Conservation (phyloP, 2,888 invertebrate genomes). For the Drosophila formosana region DNA sequence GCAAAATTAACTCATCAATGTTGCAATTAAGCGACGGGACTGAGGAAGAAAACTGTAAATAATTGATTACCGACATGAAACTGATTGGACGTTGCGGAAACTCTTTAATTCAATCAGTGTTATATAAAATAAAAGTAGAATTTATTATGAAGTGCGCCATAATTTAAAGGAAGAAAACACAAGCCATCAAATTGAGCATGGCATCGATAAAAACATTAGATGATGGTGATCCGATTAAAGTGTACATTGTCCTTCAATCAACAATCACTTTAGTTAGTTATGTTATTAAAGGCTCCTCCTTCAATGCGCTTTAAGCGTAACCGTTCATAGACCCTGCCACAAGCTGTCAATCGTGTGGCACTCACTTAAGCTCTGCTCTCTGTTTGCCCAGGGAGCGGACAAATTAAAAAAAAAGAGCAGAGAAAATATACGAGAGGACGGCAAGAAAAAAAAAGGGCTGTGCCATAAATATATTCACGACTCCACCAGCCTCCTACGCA, state of each 20-base stretch:
- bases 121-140: background rate
- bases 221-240: background rate
- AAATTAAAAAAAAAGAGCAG: slow-evolving; percentile 6
- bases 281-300: slow-evolving; percentile 17
- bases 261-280: slow-evolving; percentile 2
- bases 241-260: background rate
- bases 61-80: background rate
- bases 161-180: background rate
- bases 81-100: background rate
- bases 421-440: background rate
- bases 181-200: background rate
- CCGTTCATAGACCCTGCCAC: slow-evolving; percentile 4
- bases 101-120: background rate
- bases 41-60: background rate
- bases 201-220: background rate
- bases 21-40: background rate
- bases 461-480: slow-evolving; percentile 49
- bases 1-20: background rate
- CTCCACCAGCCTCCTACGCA: slow-evolving; percentile 1
- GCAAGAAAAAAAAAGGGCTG: slow-evolving; percentile 32
- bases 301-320: slow-evolving; percentile 1
- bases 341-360: slow-evolving; percentile 24
- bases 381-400: slow-evolving; percentile 5
- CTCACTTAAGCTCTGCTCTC: slow-evolving; percentile 20
- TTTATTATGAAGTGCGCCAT: no score